Conservation (phyloP, 2,797 vertebrate genomes). For the Psittacula echo region DNA sequence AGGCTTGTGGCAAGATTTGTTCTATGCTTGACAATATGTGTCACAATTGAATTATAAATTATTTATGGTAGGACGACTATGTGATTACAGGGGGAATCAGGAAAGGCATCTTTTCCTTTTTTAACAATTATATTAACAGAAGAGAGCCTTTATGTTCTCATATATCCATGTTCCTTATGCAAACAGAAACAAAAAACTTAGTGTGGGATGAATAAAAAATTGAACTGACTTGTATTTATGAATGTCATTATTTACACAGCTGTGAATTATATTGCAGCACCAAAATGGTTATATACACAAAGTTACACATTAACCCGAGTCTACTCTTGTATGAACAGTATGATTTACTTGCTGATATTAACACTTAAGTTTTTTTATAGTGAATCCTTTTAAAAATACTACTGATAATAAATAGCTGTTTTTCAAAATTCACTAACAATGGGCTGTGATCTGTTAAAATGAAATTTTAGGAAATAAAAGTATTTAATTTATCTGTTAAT, state of each 20-base stretch:
- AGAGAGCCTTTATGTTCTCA: constrained; percentile 52
- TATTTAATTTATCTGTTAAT: background rate
- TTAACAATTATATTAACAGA: constrained; percentile 29
- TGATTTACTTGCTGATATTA: background rate
- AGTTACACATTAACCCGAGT: constrained; percentile 25
- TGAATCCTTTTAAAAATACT: background rate
- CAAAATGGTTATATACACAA: constrained; percentile 35
- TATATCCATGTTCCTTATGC: constrained; percentile 20
- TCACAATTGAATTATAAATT: constrained; percentile 58
- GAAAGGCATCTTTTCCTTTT: background rate
- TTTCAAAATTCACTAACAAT: background rate
- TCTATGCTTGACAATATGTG: constrained; percentile 31
- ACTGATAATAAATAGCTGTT: background rate
- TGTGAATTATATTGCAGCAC: constrained; percentile 50
- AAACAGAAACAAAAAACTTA: constrained; percentile 67
- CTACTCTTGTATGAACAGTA: constrained; percentile 8
- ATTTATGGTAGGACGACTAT: constrained; percentile 39
- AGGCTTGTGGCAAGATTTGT: constrained; percentile 40
- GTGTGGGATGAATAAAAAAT: constrained; percentile 54
- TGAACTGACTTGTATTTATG: constrained; percentile 48
- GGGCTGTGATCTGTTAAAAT: background rate
- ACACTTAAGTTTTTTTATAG: background rate
- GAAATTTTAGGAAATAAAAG: background rate
- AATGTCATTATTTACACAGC: constrained; percentile 69
- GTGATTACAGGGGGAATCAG: background rate